These are phyloP conservation scores for Chlorops oryzae DNA, from an alignment of 1,140 invertebrate species.

Conservation along the genomic window DNA sequence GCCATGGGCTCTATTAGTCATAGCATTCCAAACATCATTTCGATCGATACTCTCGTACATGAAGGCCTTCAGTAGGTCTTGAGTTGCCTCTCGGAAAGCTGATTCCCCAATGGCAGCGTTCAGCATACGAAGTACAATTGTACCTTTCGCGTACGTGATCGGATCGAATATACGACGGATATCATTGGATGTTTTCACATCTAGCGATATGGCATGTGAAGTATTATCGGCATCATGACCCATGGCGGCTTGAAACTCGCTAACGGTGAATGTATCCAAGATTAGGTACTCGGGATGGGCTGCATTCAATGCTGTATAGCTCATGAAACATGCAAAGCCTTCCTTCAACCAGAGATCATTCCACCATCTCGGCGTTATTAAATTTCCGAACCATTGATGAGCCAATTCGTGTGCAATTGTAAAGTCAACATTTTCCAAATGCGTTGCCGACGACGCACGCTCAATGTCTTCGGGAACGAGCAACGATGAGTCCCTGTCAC, in stretches of 20 bases:
- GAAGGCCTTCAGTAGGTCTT: slow-evolving; percentile 55
- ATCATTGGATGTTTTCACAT: slow-evolving; percentile 65
- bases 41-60: slow-evolving; percentile 62
- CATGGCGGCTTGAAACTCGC: slow-evolving; percentile 65
- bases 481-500: slow-evolving; percentile 34
- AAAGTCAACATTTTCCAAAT: slow-evolving; percentile 59
- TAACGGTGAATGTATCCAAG: slow-evolving; percentile 68
- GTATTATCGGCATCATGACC: slow-evolving; percentile 63
- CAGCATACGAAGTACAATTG: slow-evolving; percentile 75
- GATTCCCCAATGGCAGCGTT: slow-evolving; percentile 65
- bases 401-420: slow-evolving; percentile 77
- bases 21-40: slow-evolving; percentile 63
- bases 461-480: slow-evolving; percentile 43
- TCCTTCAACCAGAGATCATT: slow-evolving; percentile 79
- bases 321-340: slow-evolving; percentile 72
- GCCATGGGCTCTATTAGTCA: slow-evolving; percentile 52
- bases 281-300: slow-evolving; percentile 67
- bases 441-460: slow-evolving; percentile 40
- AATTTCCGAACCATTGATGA: slow-evolving; percentile 78
- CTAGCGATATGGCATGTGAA: slow-evolving; percentile 64
- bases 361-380: slow-evolving; percentile 72
- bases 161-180: slow-evolving; percentile 78
- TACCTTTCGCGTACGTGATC: slow-evolving; percentile 83
- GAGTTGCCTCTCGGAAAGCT: slow-evolving; percentile 62
- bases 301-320: slow-evolving; percentile 60